Base-by-base conservation (phyloP, 2,888 invertebrate species). In the Allygus modestus region DNA sequence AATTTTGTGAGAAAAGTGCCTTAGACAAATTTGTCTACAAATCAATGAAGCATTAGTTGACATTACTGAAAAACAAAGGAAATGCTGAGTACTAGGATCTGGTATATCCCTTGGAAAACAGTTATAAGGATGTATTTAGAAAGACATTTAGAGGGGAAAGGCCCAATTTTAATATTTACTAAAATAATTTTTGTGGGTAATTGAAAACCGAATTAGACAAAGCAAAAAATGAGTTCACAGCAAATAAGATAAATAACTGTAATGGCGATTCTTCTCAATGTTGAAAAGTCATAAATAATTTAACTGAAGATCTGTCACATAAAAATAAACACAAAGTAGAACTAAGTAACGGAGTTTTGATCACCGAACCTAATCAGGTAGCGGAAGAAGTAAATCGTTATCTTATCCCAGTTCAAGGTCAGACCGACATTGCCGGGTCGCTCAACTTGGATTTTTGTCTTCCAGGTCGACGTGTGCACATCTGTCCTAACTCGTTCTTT, bases 181-280 rank as follows among this genome's bases (percentile, higher is more conserved):
- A 33, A 2, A 17, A 12, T 12, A 33, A 2, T 5, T 71, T 31
- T n/a, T 71, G 71, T 33, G 12, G 9, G 1, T 5, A 33, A 33
- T 17, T 71, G 33, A 71, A 33, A 7, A 33, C 1, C 9, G 71
- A 71, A 0, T 23, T 71, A 17, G 71, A 71, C 9, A 1, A 5
- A 33, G 33, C 33, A 33, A 71, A 33, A 33, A 28, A 71, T 33
- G 33, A 31, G 1, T 71, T 31, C n/a, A 5, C 12, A 28, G 1
- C 71, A 9, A 71, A 71, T 31, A 71, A 71, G n/a, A 71, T 71
- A 12, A n/a, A 33, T 15, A 33, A 28, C n/a, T 71, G 33, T 33
- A 33, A 33, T 33, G 33, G 71, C 5, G 71, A 71, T 33, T 28
- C 33, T 12, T n/a, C 31, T 7, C 71, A 71, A 33, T 31, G 31